A percentile compares a stretch with the other conserved stretches of the same genome.
Evolutionary conservation across 2,797 vertebrate genomes (phyloP).

Genomic region (Odontamblyopus lacepedii): DNA sequence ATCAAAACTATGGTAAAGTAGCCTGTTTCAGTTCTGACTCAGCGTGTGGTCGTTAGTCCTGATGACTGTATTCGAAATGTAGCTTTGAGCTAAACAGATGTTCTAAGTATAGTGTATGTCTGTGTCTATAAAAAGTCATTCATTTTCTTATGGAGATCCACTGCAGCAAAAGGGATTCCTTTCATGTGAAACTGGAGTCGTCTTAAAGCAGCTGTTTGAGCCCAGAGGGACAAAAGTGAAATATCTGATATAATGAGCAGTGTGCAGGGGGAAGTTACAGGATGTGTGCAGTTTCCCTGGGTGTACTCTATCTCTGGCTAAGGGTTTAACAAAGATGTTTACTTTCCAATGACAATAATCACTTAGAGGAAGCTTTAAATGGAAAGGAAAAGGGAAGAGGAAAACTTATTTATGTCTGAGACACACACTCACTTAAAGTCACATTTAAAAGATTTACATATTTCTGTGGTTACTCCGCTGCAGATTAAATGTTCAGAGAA

Average conservation of each 20-base stretch:
- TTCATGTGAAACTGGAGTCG: not conserved
- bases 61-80: not conserved
- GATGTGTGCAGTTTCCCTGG: slow-evolving; percentile 25
- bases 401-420: slow-evolving; percentile 20
- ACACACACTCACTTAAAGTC: slow-evolving; percentile 31
- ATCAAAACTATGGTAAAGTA: not conserved
- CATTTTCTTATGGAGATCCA: not conserved
- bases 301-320: slow-evolving; percentile 12
- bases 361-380: slow-evolving; percentile 17
- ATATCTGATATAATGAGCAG: slow-evolving; percentile 18
- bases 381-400: slow-evolving; percentile 32
- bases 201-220: slow-evolving; percentile 17
- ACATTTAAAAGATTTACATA: slow-evolving; percentile 53
- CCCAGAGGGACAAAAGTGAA: slow-evolving; percentile 19
- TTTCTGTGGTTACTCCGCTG: slow-evolving; percentile 39
- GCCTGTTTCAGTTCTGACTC: not conserved
- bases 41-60: not conserved
- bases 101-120: not conserved
- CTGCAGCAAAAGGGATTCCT: not conserved
- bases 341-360: slow-evolving; percentile 23
- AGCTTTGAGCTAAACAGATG: not conserved
- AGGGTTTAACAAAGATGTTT: slow-evolving; percentile 52
- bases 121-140: not conserved
- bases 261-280: not conserved
- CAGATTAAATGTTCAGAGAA: slow-evolving; percentile 48